Percentiles rank a stretch among this genome's conserved stretches.
These are phyloP conservation scores for Drosophila suboccidentalis DNA, from an alignment of 2,888 invertebrate species.

Conservation along the genomic window DNA sequence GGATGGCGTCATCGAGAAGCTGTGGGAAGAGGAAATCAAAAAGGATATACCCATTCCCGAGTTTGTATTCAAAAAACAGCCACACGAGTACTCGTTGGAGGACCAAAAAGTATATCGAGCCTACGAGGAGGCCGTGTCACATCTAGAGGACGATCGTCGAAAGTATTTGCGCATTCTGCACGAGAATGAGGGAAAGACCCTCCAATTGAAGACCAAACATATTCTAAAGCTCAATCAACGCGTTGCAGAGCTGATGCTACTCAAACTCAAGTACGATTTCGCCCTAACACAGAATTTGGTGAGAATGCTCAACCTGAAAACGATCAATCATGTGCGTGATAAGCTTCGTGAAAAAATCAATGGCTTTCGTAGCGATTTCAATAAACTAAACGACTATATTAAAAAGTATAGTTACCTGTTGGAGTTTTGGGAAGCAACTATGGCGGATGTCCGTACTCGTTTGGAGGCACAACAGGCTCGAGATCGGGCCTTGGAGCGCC, in stretches of 20 bases:
- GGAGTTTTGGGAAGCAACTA: slow-evolving; percentile 68
- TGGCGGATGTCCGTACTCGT: slow-evolving; percentile 65
- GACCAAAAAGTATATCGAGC: slow-evolving; percentile 90
- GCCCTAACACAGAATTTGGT: slow-evolving; percentile 89
- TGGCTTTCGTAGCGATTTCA: slow-evolving; percentile 44
- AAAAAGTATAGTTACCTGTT: slow-evolving; percentile 55
- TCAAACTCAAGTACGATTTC: slow-evolving; percentile 89
- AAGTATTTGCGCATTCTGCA: slow-evolving; percentile 91
- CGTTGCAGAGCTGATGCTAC: slow-evolving; percentile 86
- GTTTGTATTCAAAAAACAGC: slow-evolving; percentile 90
- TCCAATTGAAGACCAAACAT: slow-evolving; percentile 87
- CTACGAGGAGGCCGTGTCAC: slow-evolving; percentile 90
- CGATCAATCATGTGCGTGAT: slow-evolving; percentile 55
- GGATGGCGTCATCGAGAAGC: slow-evolving; percentile 95
- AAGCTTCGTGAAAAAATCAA: slow-evolving; percentile 49
- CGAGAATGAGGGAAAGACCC: slow-evolving; percentile 89
- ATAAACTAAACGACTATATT: slow-evolving; percentile 65
- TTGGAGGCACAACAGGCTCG: slow-evolving; percentile 67
- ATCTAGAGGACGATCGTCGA: slow-evolving; percentile 90
- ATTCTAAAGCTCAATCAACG: slow-evolving; percentile 89
- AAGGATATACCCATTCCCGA: slow-evolving; percentile 92
- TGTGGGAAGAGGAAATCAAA: slow-evolving; percentile 96
- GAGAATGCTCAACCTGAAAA: slow-evolving; percentile 64
- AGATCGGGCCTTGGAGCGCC: slow-evolving; percentile 87
- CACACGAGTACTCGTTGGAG: slow-evolving; percentile 91